A percentile compares a stretch with the other conserved stretches of the same genome.
These are phyloP conservation scores for Stenurella melanura DNA, from an alignment of 2,888 invertebrate species.

Conservation along the genomic window DNA sequence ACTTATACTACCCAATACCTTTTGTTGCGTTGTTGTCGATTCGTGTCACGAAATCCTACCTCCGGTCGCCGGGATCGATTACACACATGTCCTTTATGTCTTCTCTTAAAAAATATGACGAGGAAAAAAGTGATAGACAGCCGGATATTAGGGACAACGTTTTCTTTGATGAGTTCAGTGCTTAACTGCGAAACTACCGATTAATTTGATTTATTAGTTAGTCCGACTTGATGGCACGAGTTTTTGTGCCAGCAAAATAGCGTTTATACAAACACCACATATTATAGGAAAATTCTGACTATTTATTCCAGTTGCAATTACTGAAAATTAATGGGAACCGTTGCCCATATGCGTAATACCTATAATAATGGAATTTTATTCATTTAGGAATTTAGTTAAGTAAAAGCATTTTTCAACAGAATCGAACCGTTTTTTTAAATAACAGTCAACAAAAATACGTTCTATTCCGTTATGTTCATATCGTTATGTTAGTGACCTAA, in stretches of 20 bases:
- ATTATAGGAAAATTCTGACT: not conserved
- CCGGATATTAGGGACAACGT: slow-evolving; percentile 36
- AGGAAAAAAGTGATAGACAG: slow-evolving; percentile 33
- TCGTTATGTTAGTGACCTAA: too few relatives aligned
- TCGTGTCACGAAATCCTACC: slow-evolving; percentile 40
- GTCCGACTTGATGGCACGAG: not conserved
- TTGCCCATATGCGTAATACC: too few relatives aligned
- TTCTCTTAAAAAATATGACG: slow-evolving; percentile 28
- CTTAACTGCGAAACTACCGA: slow-evolving; percentile 13
- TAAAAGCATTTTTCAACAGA: too few relatives aligned
- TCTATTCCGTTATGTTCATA: too few relatives aligned
- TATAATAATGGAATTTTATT: too few relatives aligned
- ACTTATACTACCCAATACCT: slow-evolving; percentile 19
- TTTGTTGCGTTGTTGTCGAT: slow-evolving; percentile 38
- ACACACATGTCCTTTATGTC: slow-evolving; percentile 32
- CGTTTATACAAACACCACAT: not conserved
- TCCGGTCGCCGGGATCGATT: slow-evolving; percentile 39
- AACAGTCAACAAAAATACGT: too few relatives aligned
- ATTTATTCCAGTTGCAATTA: not conserved
- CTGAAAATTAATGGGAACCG: not conserved
- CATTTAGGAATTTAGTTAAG: too few relatives aligned
- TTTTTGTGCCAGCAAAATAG: not conserved
- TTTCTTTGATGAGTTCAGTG: slow-evolving; percentile 5
- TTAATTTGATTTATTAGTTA: slow-evolving; percentile 22
- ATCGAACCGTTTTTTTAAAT: too few relatives aligned